phyloP scores from a whole-genome alignment of 2,113 vertebrate species.

The Cinclus mexicanus region DNA sequence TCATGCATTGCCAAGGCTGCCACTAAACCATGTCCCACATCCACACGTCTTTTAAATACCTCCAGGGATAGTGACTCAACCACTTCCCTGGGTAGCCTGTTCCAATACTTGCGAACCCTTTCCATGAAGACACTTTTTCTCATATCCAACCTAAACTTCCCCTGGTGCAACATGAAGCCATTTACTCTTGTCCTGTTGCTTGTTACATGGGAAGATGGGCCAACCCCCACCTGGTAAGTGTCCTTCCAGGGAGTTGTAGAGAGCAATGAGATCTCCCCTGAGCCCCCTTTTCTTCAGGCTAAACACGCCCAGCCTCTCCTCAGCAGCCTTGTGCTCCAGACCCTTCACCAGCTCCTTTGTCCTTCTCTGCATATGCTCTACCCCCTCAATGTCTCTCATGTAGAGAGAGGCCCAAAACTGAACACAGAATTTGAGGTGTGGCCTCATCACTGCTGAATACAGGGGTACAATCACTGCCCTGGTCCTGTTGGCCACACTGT shows the following conservation, averaged over 20 bases:
- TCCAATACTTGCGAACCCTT: not conserved
- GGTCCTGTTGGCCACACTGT: not conserved
- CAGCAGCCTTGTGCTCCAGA: not conserved
- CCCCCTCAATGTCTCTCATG: no score
- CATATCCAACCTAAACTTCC: not conserved
- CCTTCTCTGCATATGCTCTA: not conserved
- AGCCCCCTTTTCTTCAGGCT: not conserved
- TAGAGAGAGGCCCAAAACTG: not conserved
- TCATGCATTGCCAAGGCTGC: not conserved
- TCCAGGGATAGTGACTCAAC: not conserved
- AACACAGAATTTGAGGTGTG: rapidly evolving
- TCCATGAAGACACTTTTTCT: not conserved
- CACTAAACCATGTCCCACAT: not conserved
- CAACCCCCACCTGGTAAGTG: not conserved
- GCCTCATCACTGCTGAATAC: rapidly evolving
- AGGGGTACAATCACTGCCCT: not conserved
- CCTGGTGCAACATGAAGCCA: not conserved
- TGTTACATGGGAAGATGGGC: not conserved
- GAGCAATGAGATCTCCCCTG: no score
- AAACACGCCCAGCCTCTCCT: not conserved
- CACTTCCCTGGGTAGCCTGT: not conserved
- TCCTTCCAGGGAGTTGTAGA: not conserved
- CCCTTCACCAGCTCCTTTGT: rapidly evolving
- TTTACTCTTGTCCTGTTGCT: not conserved
- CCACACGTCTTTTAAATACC: rapidly evolving